Evolutionary conservation across 2,113 vertebrate species (phyloP).

Genomic region (Pachycephala philippinensis): DNA sequence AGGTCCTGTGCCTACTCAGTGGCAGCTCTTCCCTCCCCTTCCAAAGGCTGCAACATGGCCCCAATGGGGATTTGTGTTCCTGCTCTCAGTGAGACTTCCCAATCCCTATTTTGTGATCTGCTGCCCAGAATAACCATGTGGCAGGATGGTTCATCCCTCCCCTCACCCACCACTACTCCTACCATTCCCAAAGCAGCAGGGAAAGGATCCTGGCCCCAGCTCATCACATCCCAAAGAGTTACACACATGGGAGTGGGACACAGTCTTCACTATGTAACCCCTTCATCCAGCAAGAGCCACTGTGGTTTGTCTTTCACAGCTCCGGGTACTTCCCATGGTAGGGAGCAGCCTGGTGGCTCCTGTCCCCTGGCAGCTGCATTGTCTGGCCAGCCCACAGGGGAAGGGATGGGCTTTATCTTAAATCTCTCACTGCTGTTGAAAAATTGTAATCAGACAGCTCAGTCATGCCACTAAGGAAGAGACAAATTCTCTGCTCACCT

Average conservation of each 20-base stretch:
- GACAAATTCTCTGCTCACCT: not conserved
- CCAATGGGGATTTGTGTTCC: accelerated
- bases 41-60: not conserved
- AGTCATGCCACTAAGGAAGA: not conserved
- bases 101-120: not conserved
- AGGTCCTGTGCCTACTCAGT: not conserved
- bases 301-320: accelerated
- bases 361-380: not conserved
- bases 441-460: not conserved
- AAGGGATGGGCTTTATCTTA: not conserved
- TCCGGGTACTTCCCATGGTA: not conserved
- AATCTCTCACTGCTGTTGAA: not conserved
- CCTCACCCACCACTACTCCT: not conserved
- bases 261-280: not conserved
- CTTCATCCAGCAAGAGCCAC: not conserved
- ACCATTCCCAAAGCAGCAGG: not conserved
- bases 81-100: accelerated
- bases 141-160: not conserved
- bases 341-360: not conserved
- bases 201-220: not conserved
- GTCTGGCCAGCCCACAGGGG: not conserved
- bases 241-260: accelerated
- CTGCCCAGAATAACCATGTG: not conserved
- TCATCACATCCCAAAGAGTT: not conserved
- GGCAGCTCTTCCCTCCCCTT: not conserved